Base-by-base conservation (phyloP, 2,888 invertebrate species). In the Coremacera marginata region DNA sequence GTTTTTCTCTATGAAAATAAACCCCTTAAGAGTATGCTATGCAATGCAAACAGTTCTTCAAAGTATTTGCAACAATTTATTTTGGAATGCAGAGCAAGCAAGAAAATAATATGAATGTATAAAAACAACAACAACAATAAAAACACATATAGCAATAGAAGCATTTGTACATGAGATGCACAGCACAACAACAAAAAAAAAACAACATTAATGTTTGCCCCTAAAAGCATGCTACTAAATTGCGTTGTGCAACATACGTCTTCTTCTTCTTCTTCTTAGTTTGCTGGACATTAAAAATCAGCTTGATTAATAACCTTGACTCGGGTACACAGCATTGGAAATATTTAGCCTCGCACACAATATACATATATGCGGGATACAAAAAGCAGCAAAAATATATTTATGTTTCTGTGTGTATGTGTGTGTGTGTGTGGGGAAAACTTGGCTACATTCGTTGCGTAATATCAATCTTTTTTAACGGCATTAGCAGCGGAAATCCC, bases 241-340 rank as follows among this genome's bases (percentile, higher is more conserved):
- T 55, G n/a, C 57, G 25, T 60, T 27, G 57, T 60, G 25, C 8
- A 60, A 68, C 68, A 68, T n/a, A 16, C 11, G 27, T 49, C 51
- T 9, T 49, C 51, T 31, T 31, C 51, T 9, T 49, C 51, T 31
- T 31, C 31, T 68, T 22, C 22, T 60, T 68, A 49, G 25, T 68
- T 22, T 68, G 49, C 68, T 49, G 68, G 62, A 75, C 76, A 76
- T 73, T 77, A 77, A 77, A 77, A 76, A 70, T 77, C 77, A 77
- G 55, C 73, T 83, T 84, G 85, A 85, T 85, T 85, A 82, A 85
- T 82, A 76, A 79, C 73, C 73, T 80, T 62, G 77, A 80, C 83
- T 79, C 84, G 84, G 83, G 80, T 82, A 80, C 79, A 74, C 77
- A 65, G 79, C 79, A 77, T 25, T 7, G 25, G 9, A 60, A 27